Evolutionary conservation across 2,888 invertebrate genomes (phyloP), one percentile per base, ranked within the genome.

Genomic region (Pandemis heparana): DNA sequence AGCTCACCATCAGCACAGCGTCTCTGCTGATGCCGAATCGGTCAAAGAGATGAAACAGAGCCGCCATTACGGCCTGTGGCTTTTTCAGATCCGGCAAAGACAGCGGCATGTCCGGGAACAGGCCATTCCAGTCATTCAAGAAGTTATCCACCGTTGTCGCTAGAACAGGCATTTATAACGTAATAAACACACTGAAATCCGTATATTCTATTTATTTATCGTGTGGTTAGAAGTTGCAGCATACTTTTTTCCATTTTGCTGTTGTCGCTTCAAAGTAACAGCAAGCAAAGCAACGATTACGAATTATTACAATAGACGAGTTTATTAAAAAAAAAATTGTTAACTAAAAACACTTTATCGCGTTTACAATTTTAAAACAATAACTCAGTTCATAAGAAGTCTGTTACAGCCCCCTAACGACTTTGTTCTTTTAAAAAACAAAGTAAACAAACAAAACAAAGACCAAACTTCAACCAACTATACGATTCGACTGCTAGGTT

Each of bases 21-120:
- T 93, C 92, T 71, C 75, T 81, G 70, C 92, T 90, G 76, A 93
- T 90, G 0, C 88, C 91, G 6, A 94, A 84, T 10, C 88, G 84
- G 18, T 89, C 86, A 53, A 92, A 89, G 6, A 92, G 70, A 65
- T 83, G 83, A 9, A 92, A 85, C 70, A 93, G 23, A 0, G 92
- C 91, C 0, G 83, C 85, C 82, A 93, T 88, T n/a, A 94, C 75
- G 0, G 82, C 77, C n/a, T 87, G 88, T 0, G 94, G 89, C 8
- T 86, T 89, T 76, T 89, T 92, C 41, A 94, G 77, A 72, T 91
- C 91, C 1, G 80, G 82, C 7, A 77, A 76, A 3, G 85, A 85
- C 1, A 94, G 76, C 1, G 82, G 79, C 77, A 85, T 83, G 14
- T 91, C 78, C 0, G 88, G 88, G 75, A 92, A 92, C 5, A 82